Base-by-base conservation (phyloP, 2,113 vertebrate genomes). In the Ochotona curzoniae region DNA sequence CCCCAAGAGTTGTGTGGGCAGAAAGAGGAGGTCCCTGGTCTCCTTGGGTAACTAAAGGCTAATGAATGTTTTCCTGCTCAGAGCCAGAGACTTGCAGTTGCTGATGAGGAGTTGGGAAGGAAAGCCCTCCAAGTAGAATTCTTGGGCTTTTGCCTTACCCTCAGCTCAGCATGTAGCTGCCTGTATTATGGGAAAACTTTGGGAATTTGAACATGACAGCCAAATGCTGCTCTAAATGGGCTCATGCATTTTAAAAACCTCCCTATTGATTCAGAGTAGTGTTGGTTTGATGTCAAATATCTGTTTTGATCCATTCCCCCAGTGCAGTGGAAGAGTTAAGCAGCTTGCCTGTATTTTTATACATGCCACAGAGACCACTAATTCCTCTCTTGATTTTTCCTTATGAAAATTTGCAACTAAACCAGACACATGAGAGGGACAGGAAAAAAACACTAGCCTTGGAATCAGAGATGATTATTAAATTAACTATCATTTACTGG, bases 1-100 rank as follows among this genome's bases (percentile, higher is more conserved):
- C 80, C 80, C 64, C 25, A 89, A 91, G 81, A 93, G 84, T 38
- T 89, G 38, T 93, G 87, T 96, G 95, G 95, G 82, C 89, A 96
- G 95, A 87, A 76, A 18, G 51, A 79, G 70, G 74, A 95, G 95
- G 84, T 38, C 81, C 64, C 80, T 75, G 87, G 89, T 90, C 96
- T 74, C 73, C 82, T 71, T 20, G 7, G 63, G 70, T 94, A 91
- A 83, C 82, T 87, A 30, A 87, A 83, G 70, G 71, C 84, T 93
- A 91, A 91, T 87, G 84, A 80, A 74, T 87, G 83, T 93, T 91
- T 94, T 93, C 89, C 61, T 83, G 79, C 66, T 84, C 14, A 1
- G 87, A 93, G 93, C 38, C 93, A 93, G 80, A 0, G 8, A 67
- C 87, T 78, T 25, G 23, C 26, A 88, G 83, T 83, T 93, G 35